Conservation (phyloP, 2,797 vertebrate genomes). For the Phataginus tetradactyla region DNA sequence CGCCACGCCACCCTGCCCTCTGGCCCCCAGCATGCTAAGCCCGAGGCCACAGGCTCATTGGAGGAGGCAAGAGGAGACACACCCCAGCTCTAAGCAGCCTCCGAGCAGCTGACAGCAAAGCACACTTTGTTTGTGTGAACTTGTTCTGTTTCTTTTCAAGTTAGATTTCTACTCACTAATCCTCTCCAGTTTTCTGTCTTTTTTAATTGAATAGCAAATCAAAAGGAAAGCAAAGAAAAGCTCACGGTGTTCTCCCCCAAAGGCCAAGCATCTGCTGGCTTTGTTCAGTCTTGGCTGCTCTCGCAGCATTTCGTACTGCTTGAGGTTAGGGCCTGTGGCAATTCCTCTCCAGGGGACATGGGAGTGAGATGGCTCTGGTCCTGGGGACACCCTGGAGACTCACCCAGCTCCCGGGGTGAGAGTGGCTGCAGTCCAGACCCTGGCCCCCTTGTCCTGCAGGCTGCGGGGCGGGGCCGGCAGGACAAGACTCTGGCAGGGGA, state of each 20-base stretch:
- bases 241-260: not conserved
- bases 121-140: not conserved
- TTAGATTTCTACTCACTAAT: constrained; percentile 36
- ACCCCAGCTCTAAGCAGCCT: not conserved
- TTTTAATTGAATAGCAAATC: constrained; percentile 2
- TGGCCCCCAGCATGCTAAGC: not conserved
- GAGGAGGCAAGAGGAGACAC: fast-evolving
- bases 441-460: fast-evolving
- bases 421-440: not conserved
- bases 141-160: not conserved
- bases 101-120: not conserved
- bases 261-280: not conserved
- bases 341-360: not conserved
- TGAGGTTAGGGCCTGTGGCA: not conserved
- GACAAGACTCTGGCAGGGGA: not conserved
- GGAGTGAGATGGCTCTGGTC: not conserved
- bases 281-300: not conserved
- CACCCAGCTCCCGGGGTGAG: not conserved
- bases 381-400: not conserved
- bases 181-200: not conserved
- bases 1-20: not conserved
- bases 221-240: not conserved
- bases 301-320: fast-evolving
- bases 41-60: not conserved
- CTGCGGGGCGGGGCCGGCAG: not conserved